Conservation (phyloP, 1,140 invertebrate species). For the Trichogramma pretiosum region DNA sequence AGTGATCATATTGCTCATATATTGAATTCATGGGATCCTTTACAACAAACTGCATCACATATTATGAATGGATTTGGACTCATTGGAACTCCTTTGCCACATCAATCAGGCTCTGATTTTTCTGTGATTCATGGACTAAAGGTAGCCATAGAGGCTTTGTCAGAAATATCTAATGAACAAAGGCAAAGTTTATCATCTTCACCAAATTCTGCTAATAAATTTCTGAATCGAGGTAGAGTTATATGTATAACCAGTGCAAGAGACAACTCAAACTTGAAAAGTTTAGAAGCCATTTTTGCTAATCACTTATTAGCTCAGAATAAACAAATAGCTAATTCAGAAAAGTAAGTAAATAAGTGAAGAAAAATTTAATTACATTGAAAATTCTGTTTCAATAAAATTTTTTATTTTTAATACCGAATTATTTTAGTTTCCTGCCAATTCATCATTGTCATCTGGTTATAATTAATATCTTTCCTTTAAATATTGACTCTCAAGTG, state of each 20-base stretch:
- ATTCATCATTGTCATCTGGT: slow-evolving; percentile 84
- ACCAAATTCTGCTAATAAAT: slow-evolving; percentile 49
- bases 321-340: slow-evolving; percentile 55
- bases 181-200: slow-evolving; percentile 49
- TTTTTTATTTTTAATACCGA: slow-evolving; percentile 1
- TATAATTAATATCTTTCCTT: slow-evolving; percentile 78
- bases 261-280: slow-evolving; percentile 73
- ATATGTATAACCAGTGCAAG: slow-evolving; percentile 82
- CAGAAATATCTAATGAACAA: slow-evolving; percentile 71
- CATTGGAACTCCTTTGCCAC: slow-evolving; percentile 57
- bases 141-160: slow-evolving; percentile 77
- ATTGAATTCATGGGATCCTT: slow-evolving; percentile 70
- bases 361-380: slow-evolving; percentile 21
- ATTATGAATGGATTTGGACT: slow-evolving; percentile 64
- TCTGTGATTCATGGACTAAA: slow-evolving; percentile 75
- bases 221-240: slow-evolving; percentile 67
- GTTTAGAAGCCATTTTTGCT: slow-evolving; percentile 75
- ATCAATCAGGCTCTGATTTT: slow-evolving; percentile 50
- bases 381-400: slow-evolving; percentile 20
- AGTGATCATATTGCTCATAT: slow-evolving; percentile 71
- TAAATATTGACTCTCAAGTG: slow-evolving; percentile 65
- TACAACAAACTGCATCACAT: slow-evolving; percentile 75
- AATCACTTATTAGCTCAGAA: slow-evolving; percentile 73
- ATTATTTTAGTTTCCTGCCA: slow-evolving; percentile 52
- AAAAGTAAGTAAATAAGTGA: slow-evolving; percentile 49